Base-by-base conservation (phyloP, 2,888 invertebrate species). In the Limulus polyphemus region DNA sequence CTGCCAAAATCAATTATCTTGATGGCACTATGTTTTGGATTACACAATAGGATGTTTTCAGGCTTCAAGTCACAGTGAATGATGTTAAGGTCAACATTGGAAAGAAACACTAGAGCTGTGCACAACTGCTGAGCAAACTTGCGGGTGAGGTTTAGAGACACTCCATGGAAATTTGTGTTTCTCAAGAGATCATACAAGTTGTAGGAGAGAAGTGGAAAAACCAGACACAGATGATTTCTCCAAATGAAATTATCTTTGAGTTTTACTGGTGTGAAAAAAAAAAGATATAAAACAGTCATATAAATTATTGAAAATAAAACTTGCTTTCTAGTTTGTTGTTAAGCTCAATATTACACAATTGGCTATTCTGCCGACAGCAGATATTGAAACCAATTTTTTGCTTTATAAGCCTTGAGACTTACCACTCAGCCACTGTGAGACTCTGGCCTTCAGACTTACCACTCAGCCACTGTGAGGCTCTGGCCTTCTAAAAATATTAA, bases 1-100 rank as follows among this genome's bases (percentile, higher is more conserved):
- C 95, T 97, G 74, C 99, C 99, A 81, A 99, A 99, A 82, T 99
- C 99, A 76, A 99, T 98, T 77, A 99, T 98, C 83, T 99, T 99
- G 79, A 99, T 99, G 74, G 98, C 98, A 76, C 97, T 97, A 79
- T 98, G 84, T 81, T 99, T 99, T 71, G 99, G 98, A 83, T 99
- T 99, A 83, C 98, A 98, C 79, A 99, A 84, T 77, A 99, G 85
- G 79, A 99, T 99, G 82, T 99, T 99, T 82, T 99, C 99, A 73
- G 99, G 99, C 82, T 99, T 99, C 81, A 99, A 85, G 86, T 99
- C 99, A 85, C 95, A 97, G 83, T 97, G 97, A 81, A 97, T 97
- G 81, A 97, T 94, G 83, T 93, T 95, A 81, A 99, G 86, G 84
- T 99, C 97, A 74, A 97, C 97, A 77, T 93, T 92, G 79, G 97